Percentiles rank a stretch among this genome's conserved stretches.
These are phyloP conservation scores for Scaptomyza hsui DNA, from an alignment of 1,140 invertebrate genomes.

Conservation along the genomic window DNA sequence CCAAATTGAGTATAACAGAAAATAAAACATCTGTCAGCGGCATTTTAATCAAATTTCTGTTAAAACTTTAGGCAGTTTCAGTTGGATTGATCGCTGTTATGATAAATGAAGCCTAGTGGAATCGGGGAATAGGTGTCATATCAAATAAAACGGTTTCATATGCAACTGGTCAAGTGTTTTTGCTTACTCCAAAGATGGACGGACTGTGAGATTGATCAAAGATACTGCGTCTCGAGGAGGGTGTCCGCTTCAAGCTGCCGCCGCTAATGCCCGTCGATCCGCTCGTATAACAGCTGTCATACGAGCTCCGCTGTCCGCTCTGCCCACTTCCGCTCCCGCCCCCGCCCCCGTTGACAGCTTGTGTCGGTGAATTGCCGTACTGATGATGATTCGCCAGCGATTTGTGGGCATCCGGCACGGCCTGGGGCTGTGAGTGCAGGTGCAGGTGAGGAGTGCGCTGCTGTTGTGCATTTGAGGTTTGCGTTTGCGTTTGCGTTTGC, in stretches of 20 bases:
- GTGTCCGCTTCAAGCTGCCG: slow-evolving; percentile 76
- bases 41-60: too few relatives aligned
- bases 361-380: slow-evolving; percentile 72
- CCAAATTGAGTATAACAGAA: too few relatives aligned
- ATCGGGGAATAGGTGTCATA: too few relatives aligned
- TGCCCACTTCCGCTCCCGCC: too few relatives aligned
- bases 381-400: slow-evolving; percentile 71
- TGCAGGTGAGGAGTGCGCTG: too few relatives aligned
- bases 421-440: slow-evolving; percentile 74
- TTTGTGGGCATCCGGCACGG: slow-evolving; percentile 75
- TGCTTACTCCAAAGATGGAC: slow-evolving; percentile 77
- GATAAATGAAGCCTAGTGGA: too few relatives aligned
- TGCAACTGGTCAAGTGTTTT: background rate
- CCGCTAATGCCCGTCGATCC: slow-evolving; percentile 42
- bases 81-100: too few relatives aligned
- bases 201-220: slow-evolving; percentile 82
- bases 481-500: too few relatives aligned
- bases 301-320: slow-evolving; percentile 52
- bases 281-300: slow-evolving; percentile 58
- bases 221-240: slow-evolving; percentile 74
- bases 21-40: too few relatives aligned
- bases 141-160: background rate
- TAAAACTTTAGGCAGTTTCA: too few relatives aligned
- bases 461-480: slow-evolving; percentile 39
- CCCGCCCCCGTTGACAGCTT: slow-evolving; percentile 23